These are phyloP conservation scores for Drosophila subobscura DNA, from an alignment of 1,140 invertebrate species.

Conservation along the genomic window DNA sequence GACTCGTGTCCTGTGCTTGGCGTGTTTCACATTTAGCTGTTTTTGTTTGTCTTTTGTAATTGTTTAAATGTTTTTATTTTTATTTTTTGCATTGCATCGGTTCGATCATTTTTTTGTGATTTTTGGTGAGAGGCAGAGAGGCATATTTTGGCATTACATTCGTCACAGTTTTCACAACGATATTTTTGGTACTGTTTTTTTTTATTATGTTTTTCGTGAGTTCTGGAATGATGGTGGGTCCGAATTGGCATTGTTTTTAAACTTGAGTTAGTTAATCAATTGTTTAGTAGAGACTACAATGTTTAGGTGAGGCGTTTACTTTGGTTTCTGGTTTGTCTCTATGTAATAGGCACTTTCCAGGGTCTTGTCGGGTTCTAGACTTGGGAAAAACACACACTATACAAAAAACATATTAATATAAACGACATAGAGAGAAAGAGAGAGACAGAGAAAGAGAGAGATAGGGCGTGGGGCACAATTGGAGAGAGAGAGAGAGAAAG, in stretches of 20 bases:
- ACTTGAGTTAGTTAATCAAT: conserved; percentile 25
- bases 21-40: conserved; percentile 44
- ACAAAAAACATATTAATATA: conserved; percentile 18
- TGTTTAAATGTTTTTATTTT: conserved; percentile 31
- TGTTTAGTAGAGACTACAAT: conserved; percentile 21
- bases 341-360: conserved; percentile 56
- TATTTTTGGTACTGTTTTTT: conserved; percentile 12
- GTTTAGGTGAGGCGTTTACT: conserved; percentile 51
- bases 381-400: conserved; percentile 23
- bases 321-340: conserved; percentile 28
- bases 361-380: conserved; percentile 17
- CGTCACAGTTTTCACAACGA: conserved; percentile 47
- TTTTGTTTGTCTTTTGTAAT: conserved; percentile 32
- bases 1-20: conserved; percentile 46
- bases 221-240: conserved; percentile 39
- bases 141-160: conserved; percentile 37
- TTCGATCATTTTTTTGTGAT: conserved; percentile 40
- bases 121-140: conserved; percentile 49
- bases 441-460: conserved; percentile 5
- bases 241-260: conserved; percentile 44
- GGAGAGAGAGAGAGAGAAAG: conserved; percentile 14
- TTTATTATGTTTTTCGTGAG: conserved; percentile 45
- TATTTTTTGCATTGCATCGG: conserved; percentile 24
- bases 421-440: conserved; percentile 11
- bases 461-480: conserved; percentile 17